These are phyloP conservation scores for Gymnoscelis rufifasciata DNA, from an alignment of 2,888 invertebrate species.

Conservation along the genomic window DNA sequence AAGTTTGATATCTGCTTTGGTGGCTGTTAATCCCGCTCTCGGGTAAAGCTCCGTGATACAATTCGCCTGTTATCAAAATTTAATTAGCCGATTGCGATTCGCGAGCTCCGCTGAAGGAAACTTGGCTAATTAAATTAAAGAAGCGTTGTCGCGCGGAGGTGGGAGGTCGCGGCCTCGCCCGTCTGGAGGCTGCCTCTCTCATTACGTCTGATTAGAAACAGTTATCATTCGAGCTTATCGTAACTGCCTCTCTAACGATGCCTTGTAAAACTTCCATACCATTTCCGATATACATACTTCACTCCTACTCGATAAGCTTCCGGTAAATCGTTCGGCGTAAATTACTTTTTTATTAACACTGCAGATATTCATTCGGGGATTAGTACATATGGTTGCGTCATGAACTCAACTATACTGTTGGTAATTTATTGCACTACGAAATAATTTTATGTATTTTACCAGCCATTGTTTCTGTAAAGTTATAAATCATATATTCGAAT, in stretches of 20 bases:
- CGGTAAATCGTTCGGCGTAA: slow-evolving; percentile 54
- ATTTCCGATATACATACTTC: slow-evolving; percentile 66
- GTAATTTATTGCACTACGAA: slow-evolving; percentile 27
- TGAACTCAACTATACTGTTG: slow-evolving; percentile 28
- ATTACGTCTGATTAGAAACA: slow-evolving; percentile 73
- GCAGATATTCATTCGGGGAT: slow-evolving; percentile 26
- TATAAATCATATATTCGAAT: slow-evolving; percentile 24
- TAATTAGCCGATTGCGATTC: slow-evolving; percentile 30
- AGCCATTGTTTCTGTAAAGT: slow-evolving; percentile 21
- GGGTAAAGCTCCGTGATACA: slow-evolving; percentile 23
- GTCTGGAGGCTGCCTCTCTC: slow-evolving; percentile 38
- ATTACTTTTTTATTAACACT: slow-evolving; percentile 49
- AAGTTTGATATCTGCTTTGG: slow-evolving; percentile 7
- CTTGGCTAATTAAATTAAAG: slow-evolving; percentile 49
- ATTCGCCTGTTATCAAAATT: slow-evolving; percentile 32
- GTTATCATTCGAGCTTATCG: slow-evolving; percentile 73
- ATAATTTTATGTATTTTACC: slow-evolving; percentile 22
- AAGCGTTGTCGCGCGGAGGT: slow-evolving; percentile 39
- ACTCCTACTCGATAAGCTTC: slow-evolving; percentile 57
- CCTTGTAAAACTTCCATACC: slow-evolving; percentile 69
- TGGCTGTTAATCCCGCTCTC: slow-evolving; percentile 15
- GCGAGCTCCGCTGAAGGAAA: slow-evolving; percentile 30
- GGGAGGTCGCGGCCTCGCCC: slow-evolving; percentile 35
- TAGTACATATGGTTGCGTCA: slow-evolving; percentile 23
- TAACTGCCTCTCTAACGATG: slow-evolving; percentile 67